These are phyloP conservation scores for Syrrhaptes paradoxus DNA, from an alignment of 2,113 vertebrate species.

Conservation along the genomic window DNA sequence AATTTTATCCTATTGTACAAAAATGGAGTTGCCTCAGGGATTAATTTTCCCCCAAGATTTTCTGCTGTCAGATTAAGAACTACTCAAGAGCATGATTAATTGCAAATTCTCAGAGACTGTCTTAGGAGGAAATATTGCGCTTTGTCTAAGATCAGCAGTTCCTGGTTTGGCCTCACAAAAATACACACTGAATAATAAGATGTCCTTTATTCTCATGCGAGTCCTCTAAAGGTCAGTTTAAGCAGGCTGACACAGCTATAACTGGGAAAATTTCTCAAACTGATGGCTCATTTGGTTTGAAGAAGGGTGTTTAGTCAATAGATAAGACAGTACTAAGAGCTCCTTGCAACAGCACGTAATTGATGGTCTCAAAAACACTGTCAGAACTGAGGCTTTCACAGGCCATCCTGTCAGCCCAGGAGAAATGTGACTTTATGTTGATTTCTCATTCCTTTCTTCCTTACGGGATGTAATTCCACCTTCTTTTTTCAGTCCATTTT, in stretches of 20 bases:
- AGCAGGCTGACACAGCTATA: slow-evolving; percentile 37
- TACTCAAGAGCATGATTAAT: not conserved
- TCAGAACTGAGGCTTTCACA: not conserved
- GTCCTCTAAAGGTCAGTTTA: slow-evolving; percentile 45
- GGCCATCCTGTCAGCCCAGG: not conserved
- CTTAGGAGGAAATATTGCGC: not conserved
- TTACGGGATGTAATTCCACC: not conserved
- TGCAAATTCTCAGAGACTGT: not conserved
- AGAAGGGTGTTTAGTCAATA: slow-evolving; percentile 45
- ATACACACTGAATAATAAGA: not conserved
- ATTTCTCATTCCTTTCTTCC: not conserved
- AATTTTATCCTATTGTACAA: not conserved
- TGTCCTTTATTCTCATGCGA: not conserved
- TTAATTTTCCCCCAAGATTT: not conserved
- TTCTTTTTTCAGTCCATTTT: not conserved
- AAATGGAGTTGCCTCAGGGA: not conserved
- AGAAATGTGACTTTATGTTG: not conserved
- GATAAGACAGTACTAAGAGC: not conserved
- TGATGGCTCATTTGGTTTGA: slow-evolving; percentile 26
- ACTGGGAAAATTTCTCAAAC: slow-evolving; percentile 44
- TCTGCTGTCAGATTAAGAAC: not conserved
- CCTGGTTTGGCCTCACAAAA: not conserved
- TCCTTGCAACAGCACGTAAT: not conserved
- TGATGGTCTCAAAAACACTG: not conserved
- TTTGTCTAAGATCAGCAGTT: not conserved